Evolutionary conservation across 2,113 vertebrate species (phyloP).

Genomic region (Antechinus flavipes): DNA sequence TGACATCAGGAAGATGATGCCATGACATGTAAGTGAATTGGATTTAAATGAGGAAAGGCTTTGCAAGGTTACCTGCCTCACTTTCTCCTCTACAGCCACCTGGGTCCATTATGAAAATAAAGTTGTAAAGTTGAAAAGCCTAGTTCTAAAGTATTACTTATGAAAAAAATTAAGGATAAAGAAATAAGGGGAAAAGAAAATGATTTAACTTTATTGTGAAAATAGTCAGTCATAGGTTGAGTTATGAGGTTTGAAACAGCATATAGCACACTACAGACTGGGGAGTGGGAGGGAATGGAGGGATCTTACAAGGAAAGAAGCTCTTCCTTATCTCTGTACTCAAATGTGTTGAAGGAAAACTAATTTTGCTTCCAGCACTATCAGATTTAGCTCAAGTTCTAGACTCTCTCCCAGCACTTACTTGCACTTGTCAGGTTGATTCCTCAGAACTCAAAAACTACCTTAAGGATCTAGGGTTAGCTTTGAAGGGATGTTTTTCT

Average conservation of each 20-base stretch:
- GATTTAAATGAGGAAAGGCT: too few species aligned
- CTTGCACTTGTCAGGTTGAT: not conserved
- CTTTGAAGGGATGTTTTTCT: not conserved
- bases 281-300: not conserved
- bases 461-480: not conserved
- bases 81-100: too few species aligned
- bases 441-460: not conserved
- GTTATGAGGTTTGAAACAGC: not conserved
- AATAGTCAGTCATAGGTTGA: not conserved
- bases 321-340: not conserved
- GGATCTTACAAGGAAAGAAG: not conserved
- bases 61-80: too few species aligned
- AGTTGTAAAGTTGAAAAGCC: not conserved
- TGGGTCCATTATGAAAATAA: too few species aligned
- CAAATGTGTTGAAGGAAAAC: not conserved
- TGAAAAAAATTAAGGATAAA: slow-evolving; percentile 2
- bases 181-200: not conserved
- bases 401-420: not conserved
- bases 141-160: not conserved
- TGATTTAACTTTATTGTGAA: not conserved
- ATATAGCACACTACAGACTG: not conserved
- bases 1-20: too few species aligned
- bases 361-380: not conserved
- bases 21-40: too few species aligned
- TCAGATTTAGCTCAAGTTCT: not conserved